Conservation (phyloP, 2,888 invertebrate species). For the Leptopterna dolabrata region DNA sequence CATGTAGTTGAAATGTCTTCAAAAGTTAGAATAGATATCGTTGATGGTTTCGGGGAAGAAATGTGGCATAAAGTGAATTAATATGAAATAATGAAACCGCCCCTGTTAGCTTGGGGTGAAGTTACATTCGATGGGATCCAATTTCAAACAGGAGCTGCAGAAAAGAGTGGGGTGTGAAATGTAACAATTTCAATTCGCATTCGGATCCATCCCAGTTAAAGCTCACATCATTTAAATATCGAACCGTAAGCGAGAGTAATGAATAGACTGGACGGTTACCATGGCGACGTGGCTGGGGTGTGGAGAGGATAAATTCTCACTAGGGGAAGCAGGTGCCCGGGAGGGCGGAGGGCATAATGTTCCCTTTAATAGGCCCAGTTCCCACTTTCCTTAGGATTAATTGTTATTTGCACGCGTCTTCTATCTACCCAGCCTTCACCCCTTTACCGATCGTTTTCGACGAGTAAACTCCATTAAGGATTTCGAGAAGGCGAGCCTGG, state of each 20-base stretch:
- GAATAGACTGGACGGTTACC: slow-evolving; percentile 20
- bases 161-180: not conserved
- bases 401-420: slow-evolving; percentile 52
- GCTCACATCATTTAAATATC: slow-evolving; percentile 28
- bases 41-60: no score
- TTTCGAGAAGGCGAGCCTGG: not conserved
- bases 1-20: no score
- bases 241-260: slow-evolving; percentile 9
- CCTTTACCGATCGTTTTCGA: slow-evolving; percentile 16
- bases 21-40: no score
- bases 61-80: no score
- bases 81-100: not conserved
- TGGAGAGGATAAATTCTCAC: slow-evolving; percentile 11
- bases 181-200: not conserved
- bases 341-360: slow-evolving; percentile 36
- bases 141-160: not conserved
- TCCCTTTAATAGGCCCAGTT: slow-evolving; percentile 50
- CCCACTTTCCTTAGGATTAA: slow-evolving; percentile 49
- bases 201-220: not conserved
- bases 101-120: not conserved
- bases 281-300: not conserved
- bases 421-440: not conserved
- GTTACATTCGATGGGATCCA: not conserved
- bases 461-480: not conserved
- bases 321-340: slow-evolving; percentile 25